These are phyloP conservation scores for Priocnemis perturbator DNA, from an alignment of 2,888 invertebrate genomes.

Conservation along the genomic window DNA sequence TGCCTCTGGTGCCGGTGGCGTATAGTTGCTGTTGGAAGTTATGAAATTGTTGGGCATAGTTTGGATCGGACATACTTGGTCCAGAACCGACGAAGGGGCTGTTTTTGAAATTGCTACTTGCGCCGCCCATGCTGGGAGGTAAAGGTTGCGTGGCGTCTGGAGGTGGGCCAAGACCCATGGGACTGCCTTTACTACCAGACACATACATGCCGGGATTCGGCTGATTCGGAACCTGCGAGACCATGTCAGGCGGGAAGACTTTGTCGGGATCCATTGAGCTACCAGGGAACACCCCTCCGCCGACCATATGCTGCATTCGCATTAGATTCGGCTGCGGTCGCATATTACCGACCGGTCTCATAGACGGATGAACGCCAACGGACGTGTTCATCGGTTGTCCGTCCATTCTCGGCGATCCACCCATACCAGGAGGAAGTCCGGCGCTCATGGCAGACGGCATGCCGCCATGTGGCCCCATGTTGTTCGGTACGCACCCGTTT, in stretches of 20 bases:
- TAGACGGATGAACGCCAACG: conserved; percentile 70
- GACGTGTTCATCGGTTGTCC: conserved; percentile 76
- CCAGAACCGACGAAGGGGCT: conserved; percentile 87
- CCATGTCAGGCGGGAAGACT: conserved; percentile 73
- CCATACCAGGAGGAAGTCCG: conserved; percentile 72
- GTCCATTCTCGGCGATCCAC: conserved; percentile 70
- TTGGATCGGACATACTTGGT: conserved; percentile 91
- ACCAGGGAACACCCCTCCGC: conserved; percentile 72
- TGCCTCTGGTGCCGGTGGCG: conserved; percentile 86
- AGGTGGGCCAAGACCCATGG: conserved; percentile 77
- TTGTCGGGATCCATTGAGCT: conserved; percentile 73
- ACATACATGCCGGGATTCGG: conserved; percentile 79
- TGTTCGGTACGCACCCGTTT: conserved; percentile 78
- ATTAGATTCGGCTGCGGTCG: conserved; percentile 71
- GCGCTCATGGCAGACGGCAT: conserved; percentile 76
- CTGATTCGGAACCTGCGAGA: conserved; percentile 63
- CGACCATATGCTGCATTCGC: conserved; percentile 74
- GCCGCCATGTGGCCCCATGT: conserved; percentile 74
- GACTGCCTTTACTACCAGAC: conserved; percentile 78
- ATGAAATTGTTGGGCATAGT: conserved; percentile 96
- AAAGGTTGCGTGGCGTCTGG: conserved; percentile 84
- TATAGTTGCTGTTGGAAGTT: conserved; percentile 97
- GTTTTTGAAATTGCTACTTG: conserved; percentile 82
- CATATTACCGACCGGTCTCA: conserved; percentile 75
- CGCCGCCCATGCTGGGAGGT: conserved; percentile 86